Percentiles rank a stretch among this genome's conserved stretches.
These are phyloP conservation scores for Oophaga pumilio DNA, from an alignment of 2,113 vertebrate genomes.

Conservation along the genomic window DNA sequence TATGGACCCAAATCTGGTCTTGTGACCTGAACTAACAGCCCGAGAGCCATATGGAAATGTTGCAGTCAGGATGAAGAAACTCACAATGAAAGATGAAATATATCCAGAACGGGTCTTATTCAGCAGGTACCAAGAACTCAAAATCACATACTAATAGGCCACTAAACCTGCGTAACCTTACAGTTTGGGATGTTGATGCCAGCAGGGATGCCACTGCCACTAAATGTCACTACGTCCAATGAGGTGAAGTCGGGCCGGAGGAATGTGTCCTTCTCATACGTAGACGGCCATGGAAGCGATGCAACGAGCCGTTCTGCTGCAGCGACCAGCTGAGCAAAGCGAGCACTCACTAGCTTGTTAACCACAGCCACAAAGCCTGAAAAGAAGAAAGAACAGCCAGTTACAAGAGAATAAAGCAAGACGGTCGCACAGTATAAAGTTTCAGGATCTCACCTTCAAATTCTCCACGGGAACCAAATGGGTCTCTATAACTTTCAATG, in stretches of 20 bases:
- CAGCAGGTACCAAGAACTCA: background rate
- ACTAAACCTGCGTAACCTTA: conserved; percentile 62
- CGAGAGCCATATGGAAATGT: too few relatives aligned
- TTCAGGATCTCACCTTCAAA: conserved; percentile 82
- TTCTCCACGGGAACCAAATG: conserved; percentile 89
- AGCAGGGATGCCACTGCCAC: conserved; percentile 88
- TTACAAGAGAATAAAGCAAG: background rate
- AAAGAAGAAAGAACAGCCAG: too few relatives aligned
- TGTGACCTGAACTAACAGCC: too few relatives aligned
- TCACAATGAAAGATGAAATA: too few relatives aligned
- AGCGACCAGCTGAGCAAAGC: conserved; percentile 81
- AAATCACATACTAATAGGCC: background rate
- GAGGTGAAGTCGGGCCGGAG: conserved; percentile 91
- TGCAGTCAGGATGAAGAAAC: too few relatives aligned
- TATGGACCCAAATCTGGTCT: too few relatives aligned
- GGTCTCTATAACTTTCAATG: conserved; percentile 92
- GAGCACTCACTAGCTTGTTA: conserved; percentile 90
- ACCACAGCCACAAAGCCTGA: conserved; percentile 90
- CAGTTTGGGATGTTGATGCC: conserved; percentile 96
- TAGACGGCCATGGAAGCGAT: conserved; percentile 84
- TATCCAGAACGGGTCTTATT: background rate
- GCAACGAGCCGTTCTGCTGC: conserved; percentile 82
- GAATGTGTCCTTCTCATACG: conserved; percentile 89
- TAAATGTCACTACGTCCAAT: conserved; percentile 87
- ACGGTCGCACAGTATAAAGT: background rate